phyloP scores from a whole-genome alignment of 2,888 invertebrate species.

The Mythimna albipuncta region DNA sequence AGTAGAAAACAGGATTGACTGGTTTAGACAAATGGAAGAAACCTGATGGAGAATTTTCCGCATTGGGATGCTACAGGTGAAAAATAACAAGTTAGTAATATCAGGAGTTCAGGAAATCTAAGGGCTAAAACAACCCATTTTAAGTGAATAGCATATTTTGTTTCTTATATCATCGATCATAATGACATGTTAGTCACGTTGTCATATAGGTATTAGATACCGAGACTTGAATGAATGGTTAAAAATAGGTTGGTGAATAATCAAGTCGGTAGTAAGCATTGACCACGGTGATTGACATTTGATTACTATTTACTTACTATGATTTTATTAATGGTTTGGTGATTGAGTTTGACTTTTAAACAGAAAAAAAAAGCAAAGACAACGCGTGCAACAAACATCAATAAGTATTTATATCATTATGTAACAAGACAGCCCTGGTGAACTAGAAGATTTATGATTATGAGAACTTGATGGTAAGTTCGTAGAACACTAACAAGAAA shows the following conservation, averaged over 20 bases:
- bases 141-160: neutral
- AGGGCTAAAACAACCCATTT: too few relatives aligned
- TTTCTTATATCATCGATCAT: constrained; percentile 16
- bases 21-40: neutral
- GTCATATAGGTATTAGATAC: neutral
- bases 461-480: neutral
- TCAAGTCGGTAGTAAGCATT: constrained; percentile 1
- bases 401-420: neutral
- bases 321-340: constrained; percentile 4
- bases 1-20: neutral
- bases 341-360: neutral
- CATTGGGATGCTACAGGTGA: neutral
- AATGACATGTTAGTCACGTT: constrained; percentile 13
- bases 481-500: neutral
- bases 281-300: constrained; percentile 27
- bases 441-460: constrained; percentile 2
- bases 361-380: too few relatives aligned
- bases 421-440: neutral
- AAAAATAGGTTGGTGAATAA: constrained; percentile 1
- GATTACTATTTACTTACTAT: constrained; percentile 15
- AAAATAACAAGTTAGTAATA: neutral
- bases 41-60: neutral
- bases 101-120: neutral
- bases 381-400: too few relatives aligned
- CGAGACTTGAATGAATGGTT: neutral